phyloP scores from a whole-genome alignment of 2,888 invertebrate genomes.

The Phlogophora meticulosa region DNA sequence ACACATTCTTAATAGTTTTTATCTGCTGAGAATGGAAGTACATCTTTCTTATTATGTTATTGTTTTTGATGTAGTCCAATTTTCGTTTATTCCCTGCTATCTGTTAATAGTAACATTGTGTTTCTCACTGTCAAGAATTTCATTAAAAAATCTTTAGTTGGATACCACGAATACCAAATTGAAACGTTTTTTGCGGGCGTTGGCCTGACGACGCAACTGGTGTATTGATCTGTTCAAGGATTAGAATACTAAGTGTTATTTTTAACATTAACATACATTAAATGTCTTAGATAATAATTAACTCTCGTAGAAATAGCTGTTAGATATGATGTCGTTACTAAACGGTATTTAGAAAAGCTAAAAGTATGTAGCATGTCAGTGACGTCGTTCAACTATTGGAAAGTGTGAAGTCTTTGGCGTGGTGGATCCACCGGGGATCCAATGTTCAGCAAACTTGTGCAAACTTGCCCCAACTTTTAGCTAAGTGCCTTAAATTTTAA shows the following conservation, averaged over 20 bases:
- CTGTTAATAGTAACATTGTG: constrained; percentile 3
- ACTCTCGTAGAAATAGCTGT: background rate
- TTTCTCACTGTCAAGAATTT: constrained; percentile 2
- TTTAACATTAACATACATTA: background rate
- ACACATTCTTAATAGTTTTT: constrained; percentile 49
- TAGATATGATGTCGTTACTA: no score
- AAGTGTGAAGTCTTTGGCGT: constrained; percentile 66
- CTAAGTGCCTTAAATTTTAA: constrained; percentile 87
- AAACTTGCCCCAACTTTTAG: constrained; percentile 80
- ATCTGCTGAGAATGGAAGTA: constrained; percentile 24
- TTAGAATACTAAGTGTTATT: background rate
- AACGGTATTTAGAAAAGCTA: background rate
- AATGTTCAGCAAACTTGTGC: constrained; percentile 73
- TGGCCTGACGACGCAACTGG: background rate
- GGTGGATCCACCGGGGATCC: constrained; percentile 72
- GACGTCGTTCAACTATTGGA: constrained; percentile 41
- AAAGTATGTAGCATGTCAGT: constrained; percentile 26
- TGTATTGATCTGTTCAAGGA: constrained; percentile 2
- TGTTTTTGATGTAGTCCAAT: constrained; percentile 23
- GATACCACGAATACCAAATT: background rate
- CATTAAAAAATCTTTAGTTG: background rate
- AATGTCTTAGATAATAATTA: background rate
- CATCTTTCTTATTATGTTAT: constrained; percentile 25
- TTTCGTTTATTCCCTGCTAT: constrained; percentile 18
- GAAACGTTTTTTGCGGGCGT: background rate